phyloP scores from a whole-genome alignment of 1,140 invertebrate genomes.

The Formica selysi region DNA sequence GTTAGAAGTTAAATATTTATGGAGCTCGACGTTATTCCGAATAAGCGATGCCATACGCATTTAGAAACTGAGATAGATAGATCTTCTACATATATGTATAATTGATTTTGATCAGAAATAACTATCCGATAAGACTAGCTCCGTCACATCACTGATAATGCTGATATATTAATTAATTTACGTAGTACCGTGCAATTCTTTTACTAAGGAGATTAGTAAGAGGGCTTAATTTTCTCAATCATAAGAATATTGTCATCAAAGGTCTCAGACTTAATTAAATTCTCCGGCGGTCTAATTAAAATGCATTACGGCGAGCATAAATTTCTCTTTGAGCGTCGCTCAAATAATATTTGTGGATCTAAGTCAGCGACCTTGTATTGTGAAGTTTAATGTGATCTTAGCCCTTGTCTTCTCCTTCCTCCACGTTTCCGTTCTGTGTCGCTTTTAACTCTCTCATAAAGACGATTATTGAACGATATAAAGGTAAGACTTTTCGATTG shows the following conservation, averaged over 20 bases:
- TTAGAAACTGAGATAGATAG: slow-evolving; percentile 26
- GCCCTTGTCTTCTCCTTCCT: neutral
- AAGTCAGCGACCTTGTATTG: neutral
- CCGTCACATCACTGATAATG: neutral
- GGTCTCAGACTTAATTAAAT: slow-evolving; percentile 20
- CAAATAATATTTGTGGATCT: slow-evolving; percentile 15
- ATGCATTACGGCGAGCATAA: neutral
- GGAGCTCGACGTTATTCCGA: slow-evolving; percentile 64
- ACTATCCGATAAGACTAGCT: slow-evolving; percentile 47
- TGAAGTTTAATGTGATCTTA: neutral
- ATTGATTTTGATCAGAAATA: slow-evolving; percentile 75
- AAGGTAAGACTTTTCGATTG: slow-evolving; percentile 33
- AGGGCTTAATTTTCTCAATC: neutral
- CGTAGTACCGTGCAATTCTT: neutral
- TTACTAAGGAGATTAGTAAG: neutral
- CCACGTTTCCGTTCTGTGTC: neutral
- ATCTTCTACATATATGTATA: slow-evolving; percentile 60
- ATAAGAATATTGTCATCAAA: neutral
- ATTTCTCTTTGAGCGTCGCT: neutral
- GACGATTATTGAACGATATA: slow-evolving; percentile 35
- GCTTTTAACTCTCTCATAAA: neutral
- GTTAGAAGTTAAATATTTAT: slow-evolving; percentile 76
- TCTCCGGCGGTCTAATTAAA: slow-evolving; percentile 11
- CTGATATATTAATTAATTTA: neutral
- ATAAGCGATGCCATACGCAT: slow-evolving; percentile 51